Percentiles rank a stretch among this genome's conserved stretches.
Evolutionary conservation across 1,140 invertebrate genomes (phyloP).

Genomic region (Drosophila takahashii): DNA sequence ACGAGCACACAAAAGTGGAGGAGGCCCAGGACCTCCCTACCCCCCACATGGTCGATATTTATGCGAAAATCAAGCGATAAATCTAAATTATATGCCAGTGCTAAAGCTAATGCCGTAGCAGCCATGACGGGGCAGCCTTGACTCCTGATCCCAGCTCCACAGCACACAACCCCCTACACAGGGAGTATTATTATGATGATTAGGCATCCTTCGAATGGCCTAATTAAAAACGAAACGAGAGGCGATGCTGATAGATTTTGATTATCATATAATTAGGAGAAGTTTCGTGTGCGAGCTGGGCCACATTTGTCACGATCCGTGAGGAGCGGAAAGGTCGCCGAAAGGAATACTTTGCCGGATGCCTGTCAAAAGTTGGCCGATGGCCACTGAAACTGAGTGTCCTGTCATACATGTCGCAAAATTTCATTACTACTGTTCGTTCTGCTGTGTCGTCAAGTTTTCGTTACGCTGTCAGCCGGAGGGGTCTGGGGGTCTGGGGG

Average conservation of each 20-base stretch:
- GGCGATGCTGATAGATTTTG: slow-evolving; percentile 68
- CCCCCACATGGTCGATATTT: slow-evolving; percentile 72
- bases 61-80: slow-evolving; percentile 79
- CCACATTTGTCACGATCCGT: slow-evolving; percentile 71
- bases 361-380: slow-evolving; percentile 68
- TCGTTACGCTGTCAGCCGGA: slow-evolving; percentile 76
- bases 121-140: slow-evolving; percentile 47
- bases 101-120: slow-evolving; percentile 52
- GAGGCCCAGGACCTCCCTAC: neutral
- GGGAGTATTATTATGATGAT: slow-evolving; percentile 75
- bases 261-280: slow-evolving; percentile 76
- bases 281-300: slow-evolving; percentile 15
- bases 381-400: slow-evolving; percentile 11
- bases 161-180: too few species aligned
- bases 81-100: slow-evolving; percentile 80
- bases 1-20: slow-evolving; percentile 69
- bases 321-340: slow-evolving; percentile 27
- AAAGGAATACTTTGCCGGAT: slow-evolving; percentile 62
- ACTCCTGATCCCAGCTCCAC: slow-evolving; percentile 23
- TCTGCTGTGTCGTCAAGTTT: slow-evolving; percentile 78
- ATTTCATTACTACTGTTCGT: slow-evolving; percentile 74
- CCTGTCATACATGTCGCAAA: slow-evolving; percentile 76
- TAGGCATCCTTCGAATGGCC: slow-evolving; percentile 48
- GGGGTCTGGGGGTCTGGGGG: slow-evolving; percentile 51
- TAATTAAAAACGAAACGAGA: slow-evolving; percentile 73